Base-by-base conservation (phyloP, 37 sponge, comb jelly and placozoan genomes). In the Oscarella lobularis region DNA sequence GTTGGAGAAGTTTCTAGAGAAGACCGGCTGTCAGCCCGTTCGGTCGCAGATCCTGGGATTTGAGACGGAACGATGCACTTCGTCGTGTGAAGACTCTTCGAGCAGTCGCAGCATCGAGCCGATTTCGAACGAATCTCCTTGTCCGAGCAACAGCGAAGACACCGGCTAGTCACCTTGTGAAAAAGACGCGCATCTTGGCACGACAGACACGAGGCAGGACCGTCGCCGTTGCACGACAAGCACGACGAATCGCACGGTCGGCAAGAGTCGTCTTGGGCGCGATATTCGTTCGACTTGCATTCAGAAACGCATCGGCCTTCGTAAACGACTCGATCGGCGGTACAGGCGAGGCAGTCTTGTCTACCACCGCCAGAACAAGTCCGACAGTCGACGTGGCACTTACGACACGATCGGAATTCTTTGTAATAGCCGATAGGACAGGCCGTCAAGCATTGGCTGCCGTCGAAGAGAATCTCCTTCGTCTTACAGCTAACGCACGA, bases 21-120 rank as follows among this genome's bases (percentile, higher is more conserved):
- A n/a, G n/a, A n/a, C n/a, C n/a, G n/a, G n/a, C n/a, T n/a, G n/a
- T n/a, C n/a, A n/a, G n/a, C n/a, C n/a, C n/a, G n/a, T n/a, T n/a
- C n/a, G n/a, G n/a, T n/a, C n/a, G n/a, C n/a, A n/a, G n/a, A n/a
- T 48, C 60, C 60, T 27, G 60, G 60, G 60, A 48, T 48, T 48
- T 48, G 14, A 20, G 60, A 48, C 20, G 60, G 14, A 9, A 48
- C 9, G 20, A 48, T 48, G 60, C 60, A 48, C 60, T 48, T 48
- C 14, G 9, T 48, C 20, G 14, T 48, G 9, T 9, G 20, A 9
- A 48, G 20, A 48, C 20, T 48, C n/a, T n/a, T n/a, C n/a, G n/a
- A n/a, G 20, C 60, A 48, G 60, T 48, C 60, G 20, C 60, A 48
- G 60, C 60, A 48, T 27, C 20, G 9, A 20, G 14, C 20, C 20